Percentiles rank a stretch among this genome's conserved stretches.
These are phyloP conservation scores for Chloromyia formosa DNA, from an alignment of 2,888 invertebrate species.

Conservation along the genomic window DNA sequence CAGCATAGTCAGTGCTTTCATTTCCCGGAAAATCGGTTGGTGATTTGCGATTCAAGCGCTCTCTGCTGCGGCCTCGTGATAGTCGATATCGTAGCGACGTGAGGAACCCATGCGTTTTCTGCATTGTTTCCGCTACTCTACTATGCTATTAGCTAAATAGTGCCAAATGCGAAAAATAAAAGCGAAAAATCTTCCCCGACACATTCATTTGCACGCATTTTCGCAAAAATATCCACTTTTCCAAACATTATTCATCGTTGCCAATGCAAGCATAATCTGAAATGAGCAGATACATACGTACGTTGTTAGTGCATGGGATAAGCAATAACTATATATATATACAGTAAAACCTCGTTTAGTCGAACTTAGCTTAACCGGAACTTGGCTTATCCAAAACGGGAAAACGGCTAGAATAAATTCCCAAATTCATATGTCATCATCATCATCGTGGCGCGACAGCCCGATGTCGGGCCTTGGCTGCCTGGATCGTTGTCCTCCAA, in stretches of 20 bases:
- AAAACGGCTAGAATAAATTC: too few species aligned
- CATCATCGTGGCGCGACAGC: too few species aligned
- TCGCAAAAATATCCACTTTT: background rate
- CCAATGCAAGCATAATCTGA: background rate
- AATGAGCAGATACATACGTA: too few species aligned
- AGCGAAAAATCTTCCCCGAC: background rate
- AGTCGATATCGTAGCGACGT: conserved; percentile 83
- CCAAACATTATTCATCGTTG: background rate
- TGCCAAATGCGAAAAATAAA: conserved; percentile 51
- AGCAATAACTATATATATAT: too few species aligned
- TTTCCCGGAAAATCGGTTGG: conserved; percentile 68
- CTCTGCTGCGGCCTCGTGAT: conserved; percentile 78
- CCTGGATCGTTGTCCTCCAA: too few species aligned
- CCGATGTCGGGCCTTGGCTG: too few species aligned
- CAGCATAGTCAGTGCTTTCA: conserved; percentile 77
- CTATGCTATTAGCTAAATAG: conserved; percentile 58
- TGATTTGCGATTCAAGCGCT: conserved; percentile 69
- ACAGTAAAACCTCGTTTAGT: too few species aligned
- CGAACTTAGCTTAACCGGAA: too few species aligned
- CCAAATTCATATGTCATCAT: too few species aligned
- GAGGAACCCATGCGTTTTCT: conserved; percentile 85
- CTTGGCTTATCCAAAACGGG: too few species aligned
- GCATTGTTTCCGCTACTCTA: conserved; percentile 76
- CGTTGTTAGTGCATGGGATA: too few species aligned
- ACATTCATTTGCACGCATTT: background rate